Conservation (phyloP, 2,113 vertebrate species). For the Tupaia tana region DNA sequence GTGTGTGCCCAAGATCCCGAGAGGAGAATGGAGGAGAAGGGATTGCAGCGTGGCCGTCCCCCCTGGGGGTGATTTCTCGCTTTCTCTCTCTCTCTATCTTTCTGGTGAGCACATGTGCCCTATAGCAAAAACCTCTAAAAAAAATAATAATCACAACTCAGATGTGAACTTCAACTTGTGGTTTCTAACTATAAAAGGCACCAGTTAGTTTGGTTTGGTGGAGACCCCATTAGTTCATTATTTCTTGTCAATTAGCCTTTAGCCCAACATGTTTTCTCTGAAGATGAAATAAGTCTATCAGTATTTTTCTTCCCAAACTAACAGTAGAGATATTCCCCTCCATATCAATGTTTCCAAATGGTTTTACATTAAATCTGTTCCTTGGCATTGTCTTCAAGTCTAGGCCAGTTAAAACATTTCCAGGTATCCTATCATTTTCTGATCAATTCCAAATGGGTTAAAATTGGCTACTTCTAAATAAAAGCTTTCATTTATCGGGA, state of each 20-base stretch:
- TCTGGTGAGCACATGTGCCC: no score
- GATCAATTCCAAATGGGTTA: neutral
- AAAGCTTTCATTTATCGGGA: neutral
- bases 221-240: neutral
- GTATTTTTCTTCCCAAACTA: neutral
- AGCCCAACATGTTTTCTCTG: neutral
- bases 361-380: slow-evolving; percentile 9
- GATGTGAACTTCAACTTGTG: neutral
- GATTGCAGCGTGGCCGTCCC: no score
- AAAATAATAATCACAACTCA: neutral
- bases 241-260: neutral
- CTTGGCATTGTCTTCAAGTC: neutral
- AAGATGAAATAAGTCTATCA: neutral
- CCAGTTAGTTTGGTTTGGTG: neutral
- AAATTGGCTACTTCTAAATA: neutral
- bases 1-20: no score
- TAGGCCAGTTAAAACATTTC: neutral
- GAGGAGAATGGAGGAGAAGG: no score
- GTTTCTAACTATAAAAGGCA: neutral
- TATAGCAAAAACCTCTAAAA: no score
- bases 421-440: neutral
- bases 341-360: neutral
- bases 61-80: no score
- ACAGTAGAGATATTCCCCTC: neutral
- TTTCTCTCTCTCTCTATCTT: no score